These are phyloP conservation scores for Melipona quadrifasciata DNA, from an alignment of 1,140 invertebrate genomes.

Conservation along the genomic window DNA sequence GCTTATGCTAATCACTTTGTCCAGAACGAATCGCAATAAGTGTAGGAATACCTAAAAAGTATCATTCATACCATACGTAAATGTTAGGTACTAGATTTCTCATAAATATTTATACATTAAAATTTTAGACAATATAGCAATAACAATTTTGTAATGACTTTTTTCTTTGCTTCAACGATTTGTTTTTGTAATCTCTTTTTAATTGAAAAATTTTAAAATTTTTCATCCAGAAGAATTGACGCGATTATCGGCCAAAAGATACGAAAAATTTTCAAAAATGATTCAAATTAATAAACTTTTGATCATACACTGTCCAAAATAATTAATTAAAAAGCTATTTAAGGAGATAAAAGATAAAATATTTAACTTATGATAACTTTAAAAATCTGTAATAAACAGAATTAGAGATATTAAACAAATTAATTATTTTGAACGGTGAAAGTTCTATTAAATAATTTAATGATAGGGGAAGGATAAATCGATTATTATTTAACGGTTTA, in stretches of 20 bases:
- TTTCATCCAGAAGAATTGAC: not conserved
- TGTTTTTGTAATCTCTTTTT: not conserved
- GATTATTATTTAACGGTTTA: slow-evolving; percentile 39
- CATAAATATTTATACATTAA: slow-evolving; percentile 1
- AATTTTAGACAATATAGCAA: not conserved
- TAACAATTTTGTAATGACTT: not conserved
- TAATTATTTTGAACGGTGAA: not conserved
- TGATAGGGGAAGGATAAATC: too few relatives aligned
- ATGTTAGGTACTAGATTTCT: slow-evolving; percentile 7
- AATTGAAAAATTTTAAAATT: not conserved
- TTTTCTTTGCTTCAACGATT: not conserved
- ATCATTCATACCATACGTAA: not conserved
- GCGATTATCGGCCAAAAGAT: not conserved
- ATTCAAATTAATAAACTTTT: not conserved
- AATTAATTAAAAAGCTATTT: not conserved
- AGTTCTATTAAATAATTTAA: not conserved
- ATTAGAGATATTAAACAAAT: too few relatives aligned
- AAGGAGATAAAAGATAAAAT: too few relatives aligned
- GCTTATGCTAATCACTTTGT: slow-evolving; percentile 72
- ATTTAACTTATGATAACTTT: too few relatives aligned
- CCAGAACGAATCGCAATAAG: slow-evolving; percentile 73
- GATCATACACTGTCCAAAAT: not conserved
- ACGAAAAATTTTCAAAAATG: not conserved
- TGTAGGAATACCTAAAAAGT: slow-evolving; percentile 75
- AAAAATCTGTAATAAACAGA: too few relatives aligned